phyloP scores from a whole-genome alignment of 2,888 invertebrate species.

The Ditula angustiorana region DNA sequence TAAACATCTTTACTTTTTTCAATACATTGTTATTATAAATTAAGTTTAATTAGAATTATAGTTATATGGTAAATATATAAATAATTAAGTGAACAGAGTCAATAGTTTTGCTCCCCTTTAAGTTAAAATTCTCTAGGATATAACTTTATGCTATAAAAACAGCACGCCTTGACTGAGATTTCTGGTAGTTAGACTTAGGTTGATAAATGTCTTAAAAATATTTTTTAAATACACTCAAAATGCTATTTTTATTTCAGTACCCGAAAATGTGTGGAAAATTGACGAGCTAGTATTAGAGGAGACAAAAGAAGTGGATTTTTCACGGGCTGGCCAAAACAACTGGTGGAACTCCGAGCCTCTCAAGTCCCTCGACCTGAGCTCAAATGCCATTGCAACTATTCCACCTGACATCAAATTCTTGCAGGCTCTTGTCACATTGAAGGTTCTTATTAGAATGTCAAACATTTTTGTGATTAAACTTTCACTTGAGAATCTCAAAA shows the following conservation, averaged over 20 bases:
- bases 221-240: background rate
- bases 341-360: constrained; percentile 96
- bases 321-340: constrained; percentile 83
- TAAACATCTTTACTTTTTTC: too few species aligned
- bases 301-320: constrained; percentile 87
- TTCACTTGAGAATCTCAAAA: too few species aligned
- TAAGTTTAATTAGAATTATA: too few species aligned
- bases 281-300: constrained; percentile 87
- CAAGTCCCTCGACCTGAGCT: constrained; percentile 91
- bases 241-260: constrained; percentile 81
- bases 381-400: constrained; percentile 88
- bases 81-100: too few species aligned
- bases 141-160: too few species aligned
- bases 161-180: too few species aligned
- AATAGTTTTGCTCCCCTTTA: too few species aligned
- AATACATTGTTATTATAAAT: too few species aligned
- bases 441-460: constrained; percentile 79
- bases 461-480: background rate
- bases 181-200: too few species aligned
- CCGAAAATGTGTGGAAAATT: constrained; percentile 90
- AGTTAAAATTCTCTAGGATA: too few species aligned
- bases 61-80: too few species aligned
- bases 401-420: constrained; percentile 88
- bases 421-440: constrained; percentile 88
- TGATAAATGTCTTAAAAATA: background rate